Conservation (phyloP, 2,888 invertebrate species). For the Fragum whitleyi region DNA sequence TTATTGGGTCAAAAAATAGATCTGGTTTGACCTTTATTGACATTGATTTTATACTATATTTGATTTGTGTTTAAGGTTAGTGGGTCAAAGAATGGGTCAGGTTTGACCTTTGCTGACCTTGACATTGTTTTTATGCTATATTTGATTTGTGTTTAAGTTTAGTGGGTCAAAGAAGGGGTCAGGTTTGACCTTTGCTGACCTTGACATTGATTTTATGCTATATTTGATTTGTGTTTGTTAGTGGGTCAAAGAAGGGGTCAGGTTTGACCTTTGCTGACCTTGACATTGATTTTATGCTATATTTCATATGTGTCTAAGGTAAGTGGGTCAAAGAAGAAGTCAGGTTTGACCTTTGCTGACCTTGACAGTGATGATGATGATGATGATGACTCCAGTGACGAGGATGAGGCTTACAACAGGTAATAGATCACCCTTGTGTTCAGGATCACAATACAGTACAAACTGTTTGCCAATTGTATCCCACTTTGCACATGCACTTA, state of each 20-base stretch:
- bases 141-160: background rate
- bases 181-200: constrained; percentile 28
- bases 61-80: too few species aligned
- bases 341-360: constrained; percentile 25
- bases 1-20: constrained; percentile 1
- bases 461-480: too few species aligned
- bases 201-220: too few species aligned
- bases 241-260: background rate
- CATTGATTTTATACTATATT: too few species aligned
- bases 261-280: background rate
- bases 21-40: constrained; percentile 26
- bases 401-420: constrained; percentile 78
- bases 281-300: background rate
- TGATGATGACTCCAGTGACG: constrained; percentile 80
- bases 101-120: background rate
- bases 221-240: too few species aligned
- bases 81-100: background rate
- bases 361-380: constrained; percentile 88
- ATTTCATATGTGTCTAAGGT: background rate
- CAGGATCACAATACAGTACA: too few species aligned
- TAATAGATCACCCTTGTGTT: background rate
- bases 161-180: constrained; percentile 3
- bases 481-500: too few species aligned
- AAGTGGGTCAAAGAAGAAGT: constrained; percentile 9
- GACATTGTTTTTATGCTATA: background rate